Evolutionary conservation across 2,888 invertebrate species (phyloP), one percentile per base, ranked within the genome.

Genomic region (Agriopis marginaria): DNA sequence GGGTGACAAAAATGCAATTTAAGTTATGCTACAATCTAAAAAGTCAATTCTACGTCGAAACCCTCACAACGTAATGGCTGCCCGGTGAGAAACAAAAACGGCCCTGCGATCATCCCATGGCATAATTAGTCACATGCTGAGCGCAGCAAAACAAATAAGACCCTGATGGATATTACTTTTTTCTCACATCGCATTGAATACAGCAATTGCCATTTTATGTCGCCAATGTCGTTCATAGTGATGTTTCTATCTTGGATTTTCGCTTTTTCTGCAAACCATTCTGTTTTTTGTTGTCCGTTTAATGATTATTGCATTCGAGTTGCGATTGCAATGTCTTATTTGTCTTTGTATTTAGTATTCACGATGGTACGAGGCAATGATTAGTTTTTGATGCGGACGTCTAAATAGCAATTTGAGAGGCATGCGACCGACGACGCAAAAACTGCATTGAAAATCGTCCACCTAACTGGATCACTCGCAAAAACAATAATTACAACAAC

Each of bases 1-100:
- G 88, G 89, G 93, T 92, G 93, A 91, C 93, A 92, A 93, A 92
- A 93, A 92, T 93, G 92, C 92, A 91, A 92, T 92, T 89, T 93
- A 89, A 90, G 89, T 88, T 92, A 91, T 91, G 86, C 73, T 59
- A 65, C 55, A 62, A 12, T 56, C 86, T 88, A 92, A 92, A 92
- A 92, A 92, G 86, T 87, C 86, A 89, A 90, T 90, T 88, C 80
- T 81, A 82, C 82, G 32, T 66, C 54, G 59, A 85, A 86, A 82
- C 83, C 82, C 78, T 75, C 76, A 79, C 78, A 63, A 82, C 82
- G 85, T 84, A 87, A 87, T 88, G 86, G 83, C 82, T 79, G 77
- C 67, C 70, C 73, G 72, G 69, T 75, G 61, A 32, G 23, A 63
- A 49, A 66, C 82, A 92, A 92, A 92, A 92, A 91, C 84, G 68